Conservation (phyloP, 35 echinoderm and acorn worm genomes). For the Chiridota heheva region DNA sequence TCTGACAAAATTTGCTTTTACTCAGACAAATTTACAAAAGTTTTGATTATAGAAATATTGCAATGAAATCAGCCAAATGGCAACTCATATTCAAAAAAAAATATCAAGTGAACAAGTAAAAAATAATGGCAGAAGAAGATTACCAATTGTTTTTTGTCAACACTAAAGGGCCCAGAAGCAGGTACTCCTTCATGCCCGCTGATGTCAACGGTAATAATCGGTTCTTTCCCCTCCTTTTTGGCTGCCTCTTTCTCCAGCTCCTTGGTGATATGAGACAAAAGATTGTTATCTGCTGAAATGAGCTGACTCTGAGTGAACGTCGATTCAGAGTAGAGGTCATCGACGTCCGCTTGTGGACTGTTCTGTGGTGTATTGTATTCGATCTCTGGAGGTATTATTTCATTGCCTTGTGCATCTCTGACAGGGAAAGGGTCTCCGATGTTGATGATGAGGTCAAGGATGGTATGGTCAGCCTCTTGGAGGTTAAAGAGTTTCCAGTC, state of each 20-base stretch:
- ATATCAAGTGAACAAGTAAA: no score
- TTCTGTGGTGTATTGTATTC: slow-evolving; percentile 9
- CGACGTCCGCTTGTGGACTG: not conserved
- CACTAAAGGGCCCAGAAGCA: slow-evolving; percentile 70
- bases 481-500: slow-evolving; percentile 93
- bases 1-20: no score
- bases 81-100: no score
- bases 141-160: slow-evolving; percentile 81
- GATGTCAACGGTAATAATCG: slow-evolving; percentile 61
- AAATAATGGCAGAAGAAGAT: no score
- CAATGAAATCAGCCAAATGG: no score
- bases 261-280: slow-evolving; percentile 66
- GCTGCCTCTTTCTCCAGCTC: slow-evolving; percentile 37
- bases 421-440: slow-evolving; percentile 89
- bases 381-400: slow-evolving; percentile 40
- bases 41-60: no score
- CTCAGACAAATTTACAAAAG: no score
- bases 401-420: slow-evolving; percentile 60
- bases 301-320: slow-evolving; percentile 13
- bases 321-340: slow-evolving; percentile 18
- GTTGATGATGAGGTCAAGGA: slow-evolving; percentile 77
- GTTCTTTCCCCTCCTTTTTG: slow-evolving; percentile 28
- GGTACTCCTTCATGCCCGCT: slow-evolving; percentile 82
- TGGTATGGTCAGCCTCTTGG: slow-evolving; percentile 58
- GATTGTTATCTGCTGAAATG: not conserved